Percentiles rank a stretch among this genome's conserved stretches.
Evolutionary conservation across 35 echinoderm and acorn worm genomes (phyloP).

Genomic region (Heliocidaris erythrogramma): DNA sequence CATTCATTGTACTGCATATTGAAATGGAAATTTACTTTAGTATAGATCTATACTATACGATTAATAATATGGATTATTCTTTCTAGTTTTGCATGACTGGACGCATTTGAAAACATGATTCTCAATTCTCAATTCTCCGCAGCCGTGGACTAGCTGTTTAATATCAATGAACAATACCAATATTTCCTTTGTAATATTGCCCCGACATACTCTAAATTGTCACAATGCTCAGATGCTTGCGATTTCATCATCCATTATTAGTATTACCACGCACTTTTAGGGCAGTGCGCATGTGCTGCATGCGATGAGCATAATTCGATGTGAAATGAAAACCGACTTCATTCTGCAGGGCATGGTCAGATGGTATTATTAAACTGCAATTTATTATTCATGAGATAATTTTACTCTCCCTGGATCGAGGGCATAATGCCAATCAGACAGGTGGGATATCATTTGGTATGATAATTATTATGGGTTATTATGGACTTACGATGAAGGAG

Average conservation of each 20-base stretch:
- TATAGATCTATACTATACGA: neutral
- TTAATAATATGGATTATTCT: neutral
- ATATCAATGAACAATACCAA: neutral
- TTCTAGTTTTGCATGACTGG: neutral
- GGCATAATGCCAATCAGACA: neutral
- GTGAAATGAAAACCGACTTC: neutral
- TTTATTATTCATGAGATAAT: neutral
- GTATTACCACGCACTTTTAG: neutral
- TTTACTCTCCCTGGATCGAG: neutral
- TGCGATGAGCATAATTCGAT: neutral
- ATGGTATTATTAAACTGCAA: neutral
- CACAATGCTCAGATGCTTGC: neutral
- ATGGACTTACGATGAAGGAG: neutral
- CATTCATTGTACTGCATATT: no score
- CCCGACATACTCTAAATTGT: neutral
- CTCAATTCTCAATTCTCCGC: neutral
- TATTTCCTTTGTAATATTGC: neutral
- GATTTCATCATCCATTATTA: neutral
- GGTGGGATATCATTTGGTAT: neutral
- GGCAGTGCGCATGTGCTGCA: neutral
- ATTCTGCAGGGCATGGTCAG: neutral
- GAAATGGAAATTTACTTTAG: neutral
- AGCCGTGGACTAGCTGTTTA: neutral
- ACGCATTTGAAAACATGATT: neutral
- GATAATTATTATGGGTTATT: no score